These are phyloP conservation scores for Eupelmus urozonus DNA, from an alignment of 2,888 invertebrate genomes.

Conservation along the genomic window DNA sequence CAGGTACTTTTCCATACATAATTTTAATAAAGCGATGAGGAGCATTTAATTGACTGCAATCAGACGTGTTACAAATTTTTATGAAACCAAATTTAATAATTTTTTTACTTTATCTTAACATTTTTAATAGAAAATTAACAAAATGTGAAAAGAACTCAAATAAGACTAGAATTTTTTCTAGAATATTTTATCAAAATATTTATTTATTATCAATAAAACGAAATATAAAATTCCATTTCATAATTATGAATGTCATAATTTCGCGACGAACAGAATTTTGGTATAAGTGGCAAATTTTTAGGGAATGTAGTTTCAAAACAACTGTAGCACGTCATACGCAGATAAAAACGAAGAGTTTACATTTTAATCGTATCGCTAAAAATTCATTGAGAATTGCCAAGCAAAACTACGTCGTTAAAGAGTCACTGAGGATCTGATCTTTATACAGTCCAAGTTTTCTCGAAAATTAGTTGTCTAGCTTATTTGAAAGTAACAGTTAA, in stretches of 20 bases:
- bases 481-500: slow-evolving; percentile 47
- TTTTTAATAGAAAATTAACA: slow-evolving; percentile 10
- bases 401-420: slow-evolving; percentile 35
- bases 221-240: no score
- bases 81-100: slow-evolving; percentile 10
- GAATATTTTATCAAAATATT: slow-evolving; percentile 16
- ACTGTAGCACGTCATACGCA: slow-evolving; percentile 49
- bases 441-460: slow-evolving; percentile 47
- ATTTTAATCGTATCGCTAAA: slow-evolving; percentile 36
- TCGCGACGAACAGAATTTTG: slow-evolving; percentile 1
- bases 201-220: slow-evolving; percentile 1
- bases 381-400: slow-evolving; percentile 56
- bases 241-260: slow-evolving; percentile 23
- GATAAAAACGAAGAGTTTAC: slow-evolving; percentile 46
- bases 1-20: slow-evolving; percentile 55
- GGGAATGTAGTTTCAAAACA: slow-evolving; percentile 18
- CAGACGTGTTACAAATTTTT: slow-evolving; percentile 37
- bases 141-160: slow-evolving; percentile 15
- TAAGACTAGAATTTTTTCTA: no score
- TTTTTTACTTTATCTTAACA: slow-evolving; percentile 3
- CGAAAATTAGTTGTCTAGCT: slow-evolving; percentile 55
- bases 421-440: slow-evolving; percentile 42
- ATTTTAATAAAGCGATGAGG: slow-evolving; percentile 47
- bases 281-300: slow-evolving; percentile 27
- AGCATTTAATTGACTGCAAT: slow-evolving; percentile 41